phyloP scores from a whole-genome alignment of 2,113 vertebrate genomes.

The Sapajus apella region DNA sequence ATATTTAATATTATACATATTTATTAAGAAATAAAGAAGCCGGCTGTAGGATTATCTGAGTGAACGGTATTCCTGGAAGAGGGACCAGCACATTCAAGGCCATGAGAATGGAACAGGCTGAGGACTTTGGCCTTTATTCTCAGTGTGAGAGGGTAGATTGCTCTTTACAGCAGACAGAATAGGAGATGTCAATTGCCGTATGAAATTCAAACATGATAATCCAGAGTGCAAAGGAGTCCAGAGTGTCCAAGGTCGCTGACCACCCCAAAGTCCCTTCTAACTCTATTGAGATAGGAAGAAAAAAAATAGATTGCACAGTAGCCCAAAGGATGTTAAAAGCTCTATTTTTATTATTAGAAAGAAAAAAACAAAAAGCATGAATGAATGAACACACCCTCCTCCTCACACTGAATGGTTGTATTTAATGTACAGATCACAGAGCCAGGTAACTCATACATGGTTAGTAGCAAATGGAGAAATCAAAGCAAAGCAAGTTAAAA shows the following conservation, averaged over 20 bases:
- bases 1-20: background rate
- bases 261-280: background rate
- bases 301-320: background rate
- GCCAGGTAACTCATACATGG: background rate
- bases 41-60: background rate
- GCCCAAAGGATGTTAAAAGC: background rate
- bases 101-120: background rate
- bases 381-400: background rate
- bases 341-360: background rate
- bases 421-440: conserved; percentile 68
- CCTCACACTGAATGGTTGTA: background rate
- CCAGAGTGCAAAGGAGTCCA: background rate
- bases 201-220: background rate
- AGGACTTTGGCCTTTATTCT: background rate
- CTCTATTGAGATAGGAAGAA: background rate
- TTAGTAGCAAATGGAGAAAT: conserved; percentile 60
- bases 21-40: background rate
- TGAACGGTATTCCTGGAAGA: background rate
- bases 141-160: background rate
- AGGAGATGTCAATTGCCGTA: background rate
- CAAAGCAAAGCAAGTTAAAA: conserved; percentile 70
- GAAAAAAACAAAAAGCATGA: background rate
- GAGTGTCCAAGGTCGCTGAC: background rate
- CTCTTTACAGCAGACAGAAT: background rate
- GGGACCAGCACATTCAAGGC: background rate